Evolutionary conservation across 2,888 invertebrate species (phyloP), one percentile per base, ranked within the genome.

Genomic region (Teinopalpus imperialis): DNA sequence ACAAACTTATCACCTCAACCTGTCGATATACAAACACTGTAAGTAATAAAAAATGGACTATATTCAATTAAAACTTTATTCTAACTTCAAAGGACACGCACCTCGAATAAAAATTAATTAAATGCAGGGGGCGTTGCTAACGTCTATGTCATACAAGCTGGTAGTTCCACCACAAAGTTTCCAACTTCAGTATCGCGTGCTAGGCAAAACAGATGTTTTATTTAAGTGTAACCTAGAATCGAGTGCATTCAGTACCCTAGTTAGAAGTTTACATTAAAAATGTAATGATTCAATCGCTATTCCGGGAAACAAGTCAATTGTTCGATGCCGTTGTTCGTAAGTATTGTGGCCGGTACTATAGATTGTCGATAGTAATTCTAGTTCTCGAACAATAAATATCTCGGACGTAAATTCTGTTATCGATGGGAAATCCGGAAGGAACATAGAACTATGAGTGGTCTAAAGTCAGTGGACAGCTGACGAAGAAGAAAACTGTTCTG

Each of bases 231-330:
- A 40, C 49, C 56, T 29, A 56, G 48, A 55, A 51, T 51, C 47
- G 49, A 48, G 34, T 56, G 51, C 51, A 51, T 44, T 53, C 49
- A 32, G 43, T 41, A 29, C 43, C 47, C 51, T 51, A 44, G 55
- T 64, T 63, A 59, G 55, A 48, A 49, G 54, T 41, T 37, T 29
- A 43, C 66, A 78, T 81, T 77, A 81, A 83, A 80, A 74, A 75
- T 81, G 67, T 69, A 81, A 74, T 70, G 63, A 68, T 76, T 75
- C 80, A 73, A 75, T 75, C 65, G 70, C 40, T 57, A 43, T 81
- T 70, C 77, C 52, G 50, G 66, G 80, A 74, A 80, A 81, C 69
- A 57, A 74, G 70, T 79, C 71, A 71, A 78, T 81, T 71, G 65
- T 52, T 55, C 54, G 52, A 58, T 55, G 45, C 45, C 29, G 16